phyloP scores from a whole-genome alignment of 2,888 invertebrate species.

The Idaea biselata region DNA sequence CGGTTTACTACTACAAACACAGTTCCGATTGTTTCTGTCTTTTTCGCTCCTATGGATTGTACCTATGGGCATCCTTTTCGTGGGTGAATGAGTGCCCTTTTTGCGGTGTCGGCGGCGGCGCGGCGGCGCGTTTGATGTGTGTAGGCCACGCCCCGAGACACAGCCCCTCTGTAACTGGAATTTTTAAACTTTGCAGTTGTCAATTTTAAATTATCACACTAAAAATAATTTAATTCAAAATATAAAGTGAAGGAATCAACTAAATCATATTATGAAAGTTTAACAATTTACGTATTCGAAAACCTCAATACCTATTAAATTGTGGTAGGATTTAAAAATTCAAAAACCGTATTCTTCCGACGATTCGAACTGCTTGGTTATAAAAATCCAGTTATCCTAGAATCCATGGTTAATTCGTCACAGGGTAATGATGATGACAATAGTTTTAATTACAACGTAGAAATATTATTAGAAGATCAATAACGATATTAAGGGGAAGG shows the following conservation, averaged over 20 bases:
- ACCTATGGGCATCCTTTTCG: constrained; percentile 36
- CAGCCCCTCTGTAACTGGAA: constrained; percentile 34
- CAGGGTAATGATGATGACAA: constrained; percentile 75
- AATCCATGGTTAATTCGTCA: constrained; percentile 70
- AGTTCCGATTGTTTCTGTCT: constrained; percentile 35
- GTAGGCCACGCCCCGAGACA: constrained; percentile 60
- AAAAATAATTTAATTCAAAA: background rate
- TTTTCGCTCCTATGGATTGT: constrained; percentile 30
- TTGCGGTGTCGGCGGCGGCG: constrained; percentile 57
- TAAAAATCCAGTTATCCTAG: background rate
- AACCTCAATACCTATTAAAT: too few species aligned
- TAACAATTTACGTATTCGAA: too few species aligned
- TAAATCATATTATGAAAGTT: too few species aligned
- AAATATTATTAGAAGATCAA: constrained; percentile 49
- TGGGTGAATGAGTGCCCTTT: constrained; percentile 59
- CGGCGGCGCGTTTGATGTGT: constrained; percentile 71
- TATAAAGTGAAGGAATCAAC: background rate
- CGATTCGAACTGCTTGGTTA: background rate
- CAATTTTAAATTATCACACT: background rate
- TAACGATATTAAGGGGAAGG: constrained; percentile 29
- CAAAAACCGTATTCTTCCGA: background rate
- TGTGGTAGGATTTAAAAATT: background rate
- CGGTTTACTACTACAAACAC: constrained; percentile 69
- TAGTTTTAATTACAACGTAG: constrained; percentile 67
- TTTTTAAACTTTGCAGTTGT: background rate